Conservation (phyloP, 2,113 vertebrate genomes). For the Camelus bactrianus region DNA sequence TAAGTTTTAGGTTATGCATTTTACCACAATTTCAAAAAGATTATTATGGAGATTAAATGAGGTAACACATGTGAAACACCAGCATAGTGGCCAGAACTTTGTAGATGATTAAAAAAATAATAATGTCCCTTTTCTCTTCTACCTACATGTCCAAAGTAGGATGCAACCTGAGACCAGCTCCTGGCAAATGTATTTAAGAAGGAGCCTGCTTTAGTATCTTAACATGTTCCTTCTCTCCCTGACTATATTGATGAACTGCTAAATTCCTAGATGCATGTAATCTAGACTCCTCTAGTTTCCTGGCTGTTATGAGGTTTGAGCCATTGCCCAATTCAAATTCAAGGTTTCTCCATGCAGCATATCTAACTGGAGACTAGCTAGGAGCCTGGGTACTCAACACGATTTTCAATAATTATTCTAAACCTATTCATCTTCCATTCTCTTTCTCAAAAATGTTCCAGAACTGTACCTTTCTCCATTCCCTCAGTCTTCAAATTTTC, state of each 20-base stretch:
- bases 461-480: neutral
- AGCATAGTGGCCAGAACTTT: neutral
- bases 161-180: neutral
- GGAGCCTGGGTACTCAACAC: neutral
- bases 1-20: neutral
- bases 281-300: neutral
- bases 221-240: neutral
- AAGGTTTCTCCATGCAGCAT: neutral
- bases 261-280: neutral
- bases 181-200: neutral
- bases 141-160: neutral
- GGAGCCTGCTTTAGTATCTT: neutral
- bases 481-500: neutral
- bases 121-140: neutral
- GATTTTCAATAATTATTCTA: slow-evolving; percentile 13
- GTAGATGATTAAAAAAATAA: neutral
- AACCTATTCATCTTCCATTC: neutral
- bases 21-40: neutral
- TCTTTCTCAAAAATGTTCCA: slow-evolving; percentile 31
- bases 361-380: neutral
- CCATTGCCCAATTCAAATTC: neutral
- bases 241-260: neutral
- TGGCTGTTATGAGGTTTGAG: neutral
- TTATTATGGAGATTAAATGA: slow-evolving; percentile 33
- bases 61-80: neutral